Evolutionary conservation across 2,888 invertebrate species (phyloP), one percentile per base, ranked within the genome.

Genomic region (Caenorhabditis sp.): DNA sequence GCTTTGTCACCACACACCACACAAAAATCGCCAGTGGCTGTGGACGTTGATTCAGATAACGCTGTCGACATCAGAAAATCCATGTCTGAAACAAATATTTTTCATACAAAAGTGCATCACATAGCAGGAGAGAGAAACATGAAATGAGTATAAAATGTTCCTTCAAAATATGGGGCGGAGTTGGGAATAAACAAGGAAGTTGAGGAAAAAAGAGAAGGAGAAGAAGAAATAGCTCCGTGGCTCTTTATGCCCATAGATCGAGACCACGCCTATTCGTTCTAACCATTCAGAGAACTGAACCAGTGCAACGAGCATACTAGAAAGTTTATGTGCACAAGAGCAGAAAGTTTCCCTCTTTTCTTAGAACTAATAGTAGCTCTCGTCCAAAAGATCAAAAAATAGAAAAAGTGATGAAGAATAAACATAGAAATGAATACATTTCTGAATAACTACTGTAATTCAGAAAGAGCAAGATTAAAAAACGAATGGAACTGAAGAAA

Each of bases 1-100:
- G 86, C 86, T 66, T 85, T 86, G 76, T 86, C 86, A n/a, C 84
- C 84, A 68, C 86, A 86, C 2, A 86, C 86, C 52, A 84, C 85
- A 67, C 86, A 86, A 59, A 85, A 80, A 64, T 85, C 85, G 36
- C 71, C 67, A 10, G 60, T 43, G 14, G 70, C 65, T 7, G 62
- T 65, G 52, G 77, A 77, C 52, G 75, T 73, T 20, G 72, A 72
- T 60, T 75, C 80, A 25, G 73, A 69, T 58, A 67, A 43, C 5
- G 71, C 69, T 53, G 73, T 63, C 12, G 63, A 65, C 63, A 80
- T 66, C 27, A 76, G 63, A 65, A 77, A 68, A 31, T 77, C 77
- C 77, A 80, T 77, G 7, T 17, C 36, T 38, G 26, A 36, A 58
- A 57, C 14, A 31, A 21, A 21, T 27, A 26, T 5, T 2, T 7